Evolutionary conservation across 64 coral and sea anemone genomes (phyloP), one percentile per base, ranked within the genome.

Genomic region (Cladopsammia gracilis): DNA sequence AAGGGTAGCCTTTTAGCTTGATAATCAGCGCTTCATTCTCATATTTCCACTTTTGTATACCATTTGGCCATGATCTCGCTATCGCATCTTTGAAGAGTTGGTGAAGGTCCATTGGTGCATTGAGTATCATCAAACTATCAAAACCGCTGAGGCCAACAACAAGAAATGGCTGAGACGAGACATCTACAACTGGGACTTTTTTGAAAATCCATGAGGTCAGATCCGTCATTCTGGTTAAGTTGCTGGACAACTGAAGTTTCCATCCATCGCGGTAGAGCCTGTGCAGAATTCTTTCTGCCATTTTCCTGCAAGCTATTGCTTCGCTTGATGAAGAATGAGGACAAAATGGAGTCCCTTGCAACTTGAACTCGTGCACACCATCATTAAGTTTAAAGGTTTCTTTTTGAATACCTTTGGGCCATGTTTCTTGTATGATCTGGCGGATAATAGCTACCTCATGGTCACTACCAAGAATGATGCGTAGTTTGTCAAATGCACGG

Each of bases 41-140:
- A 34, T 68, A 79, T 0, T 19, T 79, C 74, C 70, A 85, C 62
- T 60, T 76, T 67, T 98, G 97, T 3, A 98, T 98, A 5, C 97
- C 97, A 57, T 42, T 48, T 11, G 59, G 48, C 97, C 97, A 98
- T 6, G 86, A 73, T 19, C 71, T 68, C 78, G 88, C 81, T 6
- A 98, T 78, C 1, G 59, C 69, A 64, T 75, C 48, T 53, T 93
- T 87, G 53, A 98, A 60, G 9, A 82, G 54, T 7, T 69, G 73
- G 22, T 90, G 86, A 7, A 98, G 86, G 0, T 91, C 75, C 79
- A 90, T 84, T 42, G 94, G 87, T 25, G 85, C 76, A 64, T 98
- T 96, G 2, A 93, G 45, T 19, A 98, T 44, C 94, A 93, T 90
- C 24, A 98, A 71, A 69, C 84, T 98, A 45, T 98, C 97, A 64